Percentiles rank a stretch among this genome's conserved stretches.
phyloP scores from a whole-genome alignment of 1,140 invertebrate species.

The Spodoptera litura region DNA sequence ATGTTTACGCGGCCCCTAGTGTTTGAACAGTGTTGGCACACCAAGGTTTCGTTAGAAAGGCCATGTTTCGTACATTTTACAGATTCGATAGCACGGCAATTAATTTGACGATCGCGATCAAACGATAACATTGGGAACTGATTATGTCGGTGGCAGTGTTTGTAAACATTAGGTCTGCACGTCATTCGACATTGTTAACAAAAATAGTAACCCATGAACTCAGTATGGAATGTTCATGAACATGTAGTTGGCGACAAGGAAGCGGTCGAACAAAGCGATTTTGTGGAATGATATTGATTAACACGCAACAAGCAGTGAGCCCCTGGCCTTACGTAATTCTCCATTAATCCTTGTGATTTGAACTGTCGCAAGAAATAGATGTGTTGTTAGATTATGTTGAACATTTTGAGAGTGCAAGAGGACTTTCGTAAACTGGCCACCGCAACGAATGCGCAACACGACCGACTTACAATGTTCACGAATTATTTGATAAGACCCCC shows the following conservation, averaged over 20 bases:
- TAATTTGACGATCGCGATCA: conserved; percentile 39
- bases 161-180: conserved; percentile 35
- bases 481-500: conserved; percentile 56
- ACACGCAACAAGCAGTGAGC: neutral
- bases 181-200: conserved; percentile 18
- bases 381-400: conserved; percentile 48
- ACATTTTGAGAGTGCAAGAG: conserved; percentile 45
- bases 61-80: conserved; percentile 31
- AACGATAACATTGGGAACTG: conserved; percentile 28
- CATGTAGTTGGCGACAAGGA: neutral
- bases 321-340: conserved; percentile 22
- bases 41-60: conserved; percentile 41
- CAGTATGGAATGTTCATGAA: conserved; percentile 4
- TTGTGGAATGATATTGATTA: conserved; percentile 29
- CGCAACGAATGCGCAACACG: conserved; percentile 50
- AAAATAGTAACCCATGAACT: conserved; percentile 38
- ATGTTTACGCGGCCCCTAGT: conserved; percentile 36
- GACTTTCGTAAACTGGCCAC: conserved; percentile 49
- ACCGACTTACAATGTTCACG: conserved; percentile 55
- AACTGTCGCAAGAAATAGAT: conserved; percentile 50
- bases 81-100: conserved; percentile 33
- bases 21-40: conserved; percentile 26
- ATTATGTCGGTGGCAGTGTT: conserved; percentile 23
- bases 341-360: conserved; percentile 35
- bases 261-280: conserved; percentile 1